phyloP scores from a whole-genome alignment of 2,888 invertebrate species.

The Fabriciana adippe region DNA sequence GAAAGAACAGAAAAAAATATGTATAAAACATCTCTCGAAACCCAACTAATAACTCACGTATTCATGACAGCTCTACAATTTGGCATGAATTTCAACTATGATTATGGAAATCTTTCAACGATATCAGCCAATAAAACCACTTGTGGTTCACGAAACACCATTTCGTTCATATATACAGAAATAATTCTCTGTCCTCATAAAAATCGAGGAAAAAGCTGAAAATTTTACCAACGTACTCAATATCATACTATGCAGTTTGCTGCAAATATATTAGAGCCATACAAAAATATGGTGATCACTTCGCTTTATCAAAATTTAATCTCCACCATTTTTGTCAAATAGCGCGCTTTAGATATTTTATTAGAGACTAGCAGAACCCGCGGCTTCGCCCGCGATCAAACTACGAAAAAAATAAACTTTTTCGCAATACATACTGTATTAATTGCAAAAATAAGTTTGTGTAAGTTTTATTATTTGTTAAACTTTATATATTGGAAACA shows the following conservation, averaged over 20 bases:
- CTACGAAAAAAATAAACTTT: no score
- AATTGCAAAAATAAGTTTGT: no score
- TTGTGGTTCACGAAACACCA: conserved; percentile 20
- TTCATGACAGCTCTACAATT: conserved; percentile 21
- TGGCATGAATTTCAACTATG: conserved; percentile 27
- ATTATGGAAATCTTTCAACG: conserved; percentile 28
- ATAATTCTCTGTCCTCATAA: background rate
- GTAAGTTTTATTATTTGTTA: no score
- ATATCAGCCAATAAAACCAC: conserved; percentile 30
- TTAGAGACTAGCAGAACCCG: no score
- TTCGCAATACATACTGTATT: no score
- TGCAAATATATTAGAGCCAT: conserved; percentile 2
- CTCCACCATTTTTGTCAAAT: conserved; percentile 23
- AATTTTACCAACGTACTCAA: background rate
- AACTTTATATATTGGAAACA: no score
- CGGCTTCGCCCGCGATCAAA: no score
- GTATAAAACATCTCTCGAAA: conserved; percentile 1
- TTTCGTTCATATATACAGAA: background rate
- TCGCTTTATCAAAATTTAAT: conserved; percentile 25
- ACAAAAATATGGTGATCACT: conserved; percentile 26
- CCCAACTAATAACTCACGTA: conserved; percentile 9
- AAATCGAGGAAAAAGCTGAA: no score
- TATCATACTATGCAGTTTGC: conserved; percentile 7
- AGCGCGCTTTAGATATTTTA: conserved; percentile 35
- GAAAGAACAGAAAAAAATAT: background rate